Evolutionary conservation across 2,113 vertebrate genomes (phyloP).

Genomic region (Daboia siamensis): DNA sequence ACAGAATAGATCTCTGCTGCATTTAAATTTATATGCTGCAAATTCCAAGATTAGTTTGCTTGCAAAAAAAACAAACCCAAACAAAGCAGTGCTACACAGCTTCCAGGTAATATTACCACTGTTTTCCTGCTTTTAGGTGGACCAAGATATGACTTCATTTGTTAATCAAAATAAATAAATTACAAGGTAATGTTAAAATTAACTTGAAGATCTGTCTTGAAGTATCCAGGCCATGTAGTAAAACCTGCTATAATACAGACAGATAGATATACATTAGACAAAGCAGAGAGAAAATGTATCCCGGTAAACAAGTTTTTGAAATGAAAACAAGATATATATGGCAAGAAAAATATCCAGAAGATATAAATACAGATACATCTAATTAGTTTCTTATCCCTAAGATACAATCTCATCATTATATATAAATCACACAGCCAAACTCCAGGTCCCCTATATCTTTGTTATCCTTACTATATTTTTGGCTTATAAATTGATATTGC

Average conservation of each 20-base stretch:
- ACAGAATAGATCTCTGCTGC: background rate
- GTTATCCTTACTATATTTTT: background rate
- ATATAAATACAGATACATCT: background rate
- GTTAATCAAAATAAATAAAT: constrained; percentile 13
- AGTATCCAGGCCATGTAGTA: background rate
- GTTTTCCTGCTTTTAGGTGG: background rate
- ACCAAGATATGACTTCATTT: background rate
- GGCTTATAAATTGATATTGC: no score
- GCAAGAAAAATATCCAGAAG: background rate
- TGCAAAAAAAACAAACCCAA: background rate
- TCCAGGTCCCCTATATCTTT: background rate
- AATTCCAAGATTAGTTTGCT: background rate
- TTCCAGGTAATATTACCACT: constrained; percentile 11
- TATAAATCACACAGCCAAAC: background rate
- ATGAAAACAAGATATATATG: background rate
- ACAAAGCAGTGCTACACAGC: background rate
- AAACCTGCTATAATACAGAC: background rate
- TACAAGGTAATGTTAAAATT: constrained; percentile 13
- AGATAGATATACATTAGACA: background rate
- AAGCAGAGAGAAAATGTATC: background rate
- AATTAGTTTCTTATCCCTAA: background rate
- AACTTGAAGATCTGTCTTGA: background rate
- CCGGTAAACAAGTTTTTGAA: constrained; percentile 14
- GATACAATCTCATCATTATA: background rate
- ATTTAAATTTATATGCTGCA: background rate